A percentile compares a stretch with the other conserved stretches of the same genome.
Evolutionary conservation across 2,113 vertebrate genomes (phyloP).

Genomic region (Megalops atlanticus): DNA sequence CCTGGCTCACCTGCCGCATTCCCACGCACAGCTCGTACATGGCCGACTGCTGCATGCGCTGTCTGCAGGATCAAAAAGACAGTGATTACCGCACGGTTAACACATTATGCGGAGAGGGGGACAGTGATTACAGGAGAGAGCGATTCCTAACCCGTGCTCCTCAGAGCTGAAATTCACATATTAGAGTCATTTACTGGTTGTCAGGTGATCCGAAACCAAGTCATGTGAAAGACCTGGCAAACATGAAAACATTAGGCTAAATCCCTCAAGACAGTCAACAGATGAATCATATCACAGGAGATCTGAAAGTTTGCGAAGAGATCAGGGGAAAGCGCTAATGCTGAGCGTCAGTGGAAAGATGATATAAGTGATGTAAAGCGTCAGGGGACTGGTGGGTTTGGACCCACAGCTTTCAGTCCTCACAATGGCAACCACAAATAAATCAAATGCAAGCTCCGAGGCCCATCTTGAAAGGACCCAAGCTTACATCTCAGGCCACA

Average conservation of each 20-base stretch:
- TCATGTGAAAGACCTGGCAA: too few relatives aligned
- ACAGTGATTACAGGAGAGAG: not conserved
- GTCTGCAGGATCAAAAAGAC: slow-evolving; percentile 64
- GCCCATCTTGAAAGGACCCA: slow-evolving; percentile 44
- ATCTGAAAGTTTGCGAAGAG: too few relatives aligned
- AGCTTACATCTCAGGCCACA: slow-evolving; percentile 45
- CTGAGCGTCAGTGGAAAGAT: slow-evolving; percentile 33
- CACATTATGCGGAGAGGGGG: not conserved
- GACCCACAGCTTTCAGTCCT: slow-evolving; percentile 41
- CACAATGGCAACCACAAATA: slow-evolving; percentile 39
- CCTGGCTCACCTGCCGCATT: slow-evolving; percentile 97
- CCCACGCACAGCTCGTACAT: slow-evolving; percentile 98
- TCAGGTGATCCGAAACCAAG: too few relatives aligned
- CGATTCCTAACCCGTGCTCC: too few relatives aligned
- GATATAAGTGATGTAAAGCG: slow-evolving; percentile 56
- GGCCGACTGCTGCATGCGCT: slow-evolving; percentile 95
- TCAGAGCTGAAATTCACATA: too few relatives aligned
- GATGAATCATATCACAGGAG: too few relatives aligned
- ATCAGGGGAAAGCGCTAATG: slow-evolving; percentile 36
- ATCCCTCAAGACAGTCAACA: too few relatives aligned
- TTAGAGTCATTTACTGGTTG: too few relatives aligned
- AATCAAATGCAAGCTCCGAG: slow-evolving; percentile 51
- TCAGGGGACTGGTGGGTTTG: slow-evolving; percentile 42
- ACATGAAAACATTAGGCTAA: too few relatives aligned
- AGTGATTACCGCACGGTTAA: not conserved